A percentile compares a stretch with the other conserved stretches of the same genome.
These are phyloP conservation scores for Pseudococcus jackbeardsleyi DNA, from an alignment of 2,888 invertebrate species.

Conservation along the genomic window DNA sequence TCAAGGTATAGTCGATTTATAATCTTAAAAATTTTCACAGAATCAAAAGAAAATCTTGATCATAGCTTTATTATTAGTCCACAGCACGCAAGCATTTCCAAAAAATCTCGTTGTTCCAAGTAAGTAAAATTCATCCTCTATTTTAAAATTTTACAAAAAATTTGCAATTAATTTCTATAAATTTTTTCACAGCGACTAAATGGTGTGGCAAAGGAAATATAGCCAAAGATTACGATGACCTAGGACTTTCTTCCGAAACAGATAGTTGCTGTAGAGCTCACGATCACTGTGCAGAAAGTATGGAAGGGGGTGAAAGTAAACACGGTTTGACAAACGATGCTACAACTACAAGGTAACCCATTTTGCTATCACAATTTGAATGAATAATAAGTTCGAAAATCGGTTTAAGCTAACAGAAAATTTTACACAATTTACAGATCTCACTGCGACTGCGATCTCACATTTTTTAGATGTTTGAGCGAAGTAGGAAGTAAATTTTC, in stretches of 20 bases:
- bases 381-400: not conserved
- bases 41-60: not conserved
- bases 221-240: conserved; percentile 60
- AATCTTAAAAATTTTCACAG: not conserved
- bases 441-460: conserved; percentile 52
- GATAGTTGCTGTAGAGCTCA: conserved; percentile 65
- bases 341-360: conserved; percentile 59
- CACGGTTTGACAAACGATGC: conserved; percentile 62
- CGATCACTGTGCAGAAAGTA: conserved; percentile 64
- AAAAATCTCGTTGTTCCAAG: not conserved
- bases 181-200: conserved; percentile 59
- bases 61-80: not conserved
- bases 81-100: not conserved
- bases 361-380: too few species aligned
- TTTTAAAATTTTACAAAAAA: not conserved
- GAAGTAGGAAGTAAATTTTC: conserved; percentile 48
- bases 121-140: not conserved
- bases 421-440: not conserved
- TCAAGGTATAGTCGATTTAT: too few species aligned
- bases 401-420: not conserved
- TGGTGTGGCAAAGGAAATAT: conserved; percentile 65
- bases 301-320: conserved; percentile 56
- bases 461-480: conserved; percentile 49
- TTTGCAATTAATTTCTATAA: not conserved
- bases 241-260: conserved; percentile 53